Evolutionary conservation across 2,888 invertebrate species (phyloP), one percentile per base, ranked within the genome.

Genomic region (Liopterus haemorrhoidalis): DNA sequence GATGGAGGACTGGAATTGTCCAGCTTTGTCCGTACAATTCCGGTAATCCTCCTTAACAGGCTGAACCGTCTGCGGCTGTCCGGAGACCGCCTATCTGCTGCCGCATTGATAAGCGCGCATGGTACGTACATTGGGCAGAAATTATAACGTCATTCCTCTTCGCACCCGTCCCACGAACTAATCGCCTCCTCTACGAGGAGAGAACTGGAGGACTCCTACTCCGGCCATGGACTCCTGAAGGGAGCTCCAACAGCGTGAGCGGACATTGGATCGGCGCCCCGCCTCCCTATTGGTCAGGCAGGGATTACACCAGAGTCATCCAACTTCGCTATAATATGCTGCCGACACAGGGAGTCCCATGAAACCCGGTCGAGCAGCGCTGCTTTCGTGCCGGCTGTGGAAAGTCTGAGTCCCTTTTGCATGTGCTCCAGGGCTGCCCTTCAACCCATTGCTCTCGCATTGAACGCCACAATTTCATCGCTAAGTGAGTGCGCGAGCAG

Each of bases 341-440:
- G 1, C 57, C 59, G 2, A 55, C 57, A 0, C 44, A 22, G 18
- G 58, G 54, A 0, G 43, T 54, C 0, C 55, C 56, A 9, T 54
- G 46, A 2, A 53, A 53, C 12, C 54, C 57, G 0, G 39, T 46
- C 0, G 51, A 48, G 2, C 28, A 35, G 2, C 40, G 53, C 3
- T 16, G 9, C 6, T 59, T 58, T 28, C 39, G 55, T 5, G 48
- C 41, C 0, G 54, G 57, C 2, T 58, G 58, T 24, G 15, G 24
- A 5, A 18, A 41, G 4, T 31, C 24, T 4, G 58, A 59, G 32
- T 49, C 53, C 1, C 25, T 57, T 1, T 49, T 50, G 2, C 56
- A 58, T 31, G 54, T 58, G 2, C 48, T 57, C 1, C 56, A 58
- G 19, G 41, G 33, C 1, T 58, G 58, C 44, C 53, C 51, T 2